Evolutionary conservation across 53 echinoderm and acorn worm genomes (phyloP).

Genomic region (Crossaster papposus): DNA sequence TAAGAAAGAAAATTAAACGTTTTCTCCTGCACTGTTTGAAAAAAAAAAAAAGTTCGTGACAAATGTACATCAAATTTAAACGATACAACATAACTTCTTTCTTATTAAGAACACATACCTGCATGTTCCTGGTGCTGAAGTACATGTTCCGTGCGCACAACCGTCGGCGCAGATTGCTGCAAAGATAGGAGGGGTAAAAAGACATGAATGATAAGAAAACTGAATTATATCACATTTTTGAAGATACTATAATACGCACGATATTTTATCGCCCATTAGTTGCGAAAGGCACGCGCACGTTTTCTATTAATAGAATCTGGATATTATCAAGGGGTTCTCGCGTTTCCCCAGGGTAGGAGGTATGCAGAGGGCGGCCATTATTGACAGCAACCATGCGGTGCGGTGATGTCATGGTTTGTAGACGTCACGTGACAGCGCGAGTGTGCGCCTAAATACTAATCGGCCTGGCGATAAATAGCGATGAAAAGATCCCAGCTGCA

Average conservation of each 20-base stretch:
- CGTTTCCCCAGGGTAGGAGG: conserved; percentile 33
- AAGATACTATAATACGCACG: background rate
- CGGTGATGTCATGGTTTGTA: conserved; percentile 27
- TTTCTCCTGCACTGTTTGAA: too few species aligned
- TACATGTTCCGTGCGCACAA: conserved; percentile 82
- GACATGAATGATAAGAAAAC: background rate
- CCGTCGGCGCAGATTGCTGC: conserved; percentile 84
- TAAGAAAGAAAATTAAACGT: background rate
- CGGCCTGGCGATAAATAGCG: background rate
- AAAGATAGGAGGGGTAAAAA: conserved; percentile 43
- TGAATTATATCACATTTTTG: background rate
- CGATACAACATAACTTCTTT: background rate
- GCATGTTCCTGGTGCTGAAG: conserved; percentile 72
- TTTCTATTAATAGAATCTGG: conserved; percentile 18
- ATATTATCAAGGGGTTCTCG: conserved; percentile 3
- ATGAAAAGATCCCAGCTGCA: background rate
- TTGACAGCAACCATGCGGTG: conserved; percentile 33
- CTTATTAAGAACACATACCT: conserved; percentile 68
- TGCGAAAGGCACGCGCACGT: background rate
- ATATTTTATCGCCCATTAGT: conserved; percentile 9
- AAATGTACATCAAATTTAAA: background rate
- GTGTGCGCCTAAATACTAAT: background rate
- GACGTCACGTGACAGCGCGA: conserved; percentile 32
- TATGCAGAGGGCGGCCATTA: conserved; percentile 32
- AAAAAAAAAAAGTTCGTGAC: background rate